Evolutionary conservation across 2,797 vertebrate species (phyloP).

Genomic region (Acanthurus tractus): DNA sequence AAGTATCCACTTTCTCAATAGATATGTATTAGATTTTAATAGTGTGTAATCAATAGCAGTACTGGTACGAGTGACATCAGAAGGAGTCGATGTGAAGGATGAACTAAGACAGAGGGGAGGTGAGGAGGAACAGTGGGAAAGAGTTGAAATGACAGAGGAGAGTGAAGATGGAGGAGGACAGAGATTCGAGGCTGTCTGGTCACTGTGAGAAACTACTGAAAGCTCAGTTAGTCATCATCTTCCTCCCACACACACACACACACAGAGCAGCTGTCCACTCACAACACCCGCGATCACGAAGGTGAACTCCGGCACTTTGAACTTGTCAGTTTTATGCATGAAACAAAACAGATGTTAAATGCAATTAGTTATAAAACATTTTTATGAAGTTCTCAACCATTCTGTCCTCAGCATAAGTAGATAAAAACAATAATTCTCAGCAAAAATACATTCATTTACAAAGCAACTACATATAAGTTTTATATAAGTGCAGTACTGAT

Average conservation of each 20-base stretch:
- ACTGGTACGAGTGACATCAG: not conserved
- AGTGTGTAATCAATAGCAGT: not conserved
- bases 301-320: not conserved
- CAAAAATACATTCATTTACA: too few relatives aligned
- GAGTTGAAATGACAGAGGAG: not conserved
- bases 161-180: not conserved
- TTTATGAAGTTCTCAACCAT: not conserved
- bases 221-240: constrained; percentile 35
- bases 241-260: constrained; percentile 12
- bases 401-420: too few relatives aligned
- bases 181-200: constrained; percentile 3
- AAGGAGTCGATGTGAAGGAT: not conserved
- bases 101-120: not conserved
- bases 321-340: not conserved
- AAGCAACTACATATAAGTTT: too few relatives aligned
- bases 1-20: too few relatives aligned
- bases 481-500: too few relatives aligned
- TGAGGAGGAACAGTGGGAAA: constrained; percentile 8
- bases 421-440: too few relatives aligned
- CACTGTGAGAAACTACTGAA: constrained; percentile 35
- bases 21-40: too few relatives aligned
- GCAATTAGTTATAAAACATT: not conserved
- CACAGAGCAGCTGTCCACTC: constrained; percentile 31
- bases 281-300: not conserved
- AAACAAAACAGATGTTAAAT: not conserved